These are phyloP conservation scores for Phyllotis vaccarum DNA, from an alignment of 2,797 vertebrate species.

Conservation along the genomic window DNA sequence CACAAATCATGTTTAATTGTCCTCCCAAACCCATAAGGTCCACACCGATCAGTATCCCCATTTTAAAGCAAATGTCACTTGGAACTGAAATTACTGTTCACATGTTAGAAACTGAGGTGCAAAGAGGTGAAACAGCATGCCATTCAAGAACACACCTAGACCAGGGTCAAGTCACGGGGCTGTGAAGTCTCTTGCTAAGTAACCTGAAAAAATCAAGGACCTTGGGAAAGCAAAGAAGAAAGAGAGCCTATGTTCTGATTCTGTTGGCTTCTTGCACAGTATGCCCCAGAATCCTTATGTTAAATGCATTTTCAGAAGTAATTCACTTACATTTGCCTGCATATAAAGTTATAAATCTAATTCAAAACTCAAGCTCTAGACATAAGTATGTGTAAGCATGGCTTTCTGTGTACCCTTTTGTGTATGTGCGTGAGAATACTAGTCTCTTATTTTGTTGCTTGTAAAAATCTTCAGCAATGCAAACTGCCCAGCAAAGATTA, in stretches of 20 bases:
- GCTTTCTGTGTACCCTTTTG: not conserved
- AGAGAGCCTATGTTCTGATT: not conserved
- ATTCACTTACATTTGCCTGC: not conserved
- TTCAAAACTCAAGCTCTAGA: constrained; percentile 8
- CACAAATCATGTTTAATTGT: constrained; percentile 11
- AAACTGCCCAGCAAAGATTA: not conserved
- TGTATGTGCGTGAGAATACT: not conserved
- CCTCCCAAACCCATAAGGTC: not conserved
- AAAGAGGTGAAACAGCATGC: not conserved
- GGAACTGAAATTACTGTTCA: not conserved
- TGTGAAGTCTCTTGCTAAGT: not conserved
- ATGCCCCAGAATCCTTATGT: not conserved
- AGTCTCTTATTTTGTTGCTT: constrained; percentile 20
- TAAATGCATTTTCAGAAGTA: not conserved
- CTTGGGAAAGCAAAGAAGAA: constrained; percentile 18
- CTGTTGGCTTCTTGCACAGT: not conserved
- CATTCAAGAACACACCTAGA: not conserved
- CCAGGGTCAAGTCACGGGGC: not conserved
- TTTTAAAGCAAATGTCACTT: not conserved
- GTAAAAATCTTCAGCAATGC: constrained; percentile 33
- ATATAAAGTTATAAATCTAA: not conserved
- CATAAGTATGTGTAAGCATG: not conserved
- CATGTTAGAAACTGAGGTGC: not conserved
- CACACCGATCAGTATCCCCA: not conserved
- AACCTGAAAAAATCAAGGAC: not conserved